phyloP scores from a whole-genome alignment of 1,140 invertebrate species.

The Dufourea novaeangliae region DNA sequence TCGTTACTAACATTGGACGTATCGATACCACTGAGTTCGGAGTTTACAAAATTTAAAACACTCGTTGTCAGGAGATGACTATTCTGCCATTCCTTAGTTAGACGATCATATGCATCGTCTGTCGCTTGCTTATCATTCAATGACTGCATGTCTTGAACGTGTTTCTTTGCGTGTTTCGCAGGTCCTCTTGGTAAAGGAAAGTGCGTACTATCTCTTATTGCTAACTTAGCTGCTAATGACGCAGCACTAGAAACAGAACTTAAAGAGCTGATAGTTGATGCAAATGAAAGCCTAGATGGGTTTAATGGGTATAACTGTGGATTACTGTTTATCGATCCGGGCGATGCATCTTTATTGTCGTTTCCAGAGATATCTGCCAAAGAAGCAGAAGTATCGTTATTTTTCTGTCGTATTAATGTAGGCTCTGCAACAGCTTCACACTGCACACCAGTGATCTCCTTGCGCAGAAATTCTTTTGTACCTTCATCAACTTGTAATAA shows the following conservation, averaged over 20 bases:
- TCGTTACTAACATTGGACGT: conserved; percentile 53
- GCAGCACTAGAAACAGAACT: conserved; percentile 72
- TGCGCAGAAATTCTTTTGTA: conserved; percentile 71
- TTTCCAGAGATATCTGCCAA: conserved; percentile 78
- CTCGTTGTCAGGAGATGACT: conserved; percentile 59
- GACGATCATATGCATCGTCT: conserved; percentile 61
- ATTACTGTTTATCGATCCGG: conserved; percentile 74
- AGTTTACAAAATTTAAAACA: conserved; percentile 64
- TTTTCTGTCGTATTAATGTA: conserved; percentile 50
- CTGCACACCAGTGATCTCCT: conserved; percentile 69
- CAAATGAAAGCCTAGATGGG: conserved; percentile 68
- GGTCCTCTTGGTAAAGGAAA: conserved; percentile 70
- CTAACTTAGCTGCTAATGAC: conserved; percentile 63
- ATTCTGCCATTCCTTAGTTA: conserved; percentile 76
- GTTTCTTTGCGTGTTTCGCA: conserved; percentile 67
- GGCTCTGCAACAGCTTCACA: conserved; percentile 62
- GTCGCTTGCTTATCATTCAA: conserved; percentile 32
- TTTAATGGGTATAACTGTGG: conserved; percentile 63
- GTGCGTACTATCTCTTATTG: conserved; percentile 51
- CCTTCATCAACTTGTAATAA: conserved; percentile 72
- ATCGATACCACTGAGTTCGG: conserved; percentile 56
- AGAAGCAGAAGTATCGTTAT: conserved; percentile 67
- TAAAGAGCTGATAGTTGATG: conserved; percentile 74
- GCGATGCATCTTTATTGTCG: conserved; percentile 75
- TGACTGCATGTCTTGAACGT: conserved; percentile 15